Conservation (phyloP, 2,797 vertebrate genomes). For the Simalia tracyae region DNA sequence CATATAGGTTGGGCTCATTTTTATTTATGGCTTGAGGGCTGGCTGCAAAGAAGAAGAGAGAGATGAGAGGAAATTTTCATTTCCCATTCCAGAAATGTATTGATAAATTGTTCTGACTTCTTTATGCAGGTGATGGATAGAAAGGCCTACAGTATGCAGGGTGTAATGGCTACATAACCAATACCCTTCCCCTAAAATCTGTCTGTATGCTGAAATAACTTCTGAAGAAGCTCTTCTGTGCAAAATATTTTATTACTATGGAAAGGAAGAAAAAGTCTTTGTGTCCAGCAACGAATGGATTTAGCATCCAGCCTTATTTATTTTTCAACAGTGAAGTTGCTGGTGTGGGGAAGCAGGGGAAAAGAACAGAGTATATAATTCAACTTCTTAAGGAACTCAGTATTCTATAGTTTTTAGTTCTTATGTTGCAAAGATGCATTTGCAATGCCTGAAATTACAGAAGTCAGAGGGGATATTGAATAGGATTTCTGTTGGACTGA, state of each 20-base stretch:
- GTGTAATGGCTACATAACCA: not conserved
- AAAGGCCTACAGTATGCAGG: not conserved
- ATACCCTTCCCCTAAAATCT: not conserved
- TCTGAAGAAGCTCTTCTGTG: not conserved
- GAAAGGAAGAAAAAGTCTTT: not conserved
- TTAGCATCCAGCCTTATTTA: not conserved
- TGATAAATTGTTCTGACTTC: constrained; percentile 22
- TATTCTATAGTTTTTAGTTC: not conserved
- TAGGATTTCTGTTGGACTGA: not conserved
- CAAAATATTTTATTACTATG: not conserved
- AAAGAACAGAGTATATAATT: not conserved
- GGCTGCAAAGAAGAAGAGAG: constrained; percentile 36
- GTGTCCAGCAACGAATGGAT: not conserved
- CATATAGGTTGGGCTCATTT: constrained; percentile 36
- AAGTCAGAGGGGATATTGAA: not conserved
- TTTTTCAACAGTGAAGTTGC: not conserved
- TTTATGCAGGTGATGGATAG: not conserved
- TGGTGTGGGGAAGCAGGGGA: not conserved
- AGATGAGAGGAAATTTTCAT: constrained; percentile 42
- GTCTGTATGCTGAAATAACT: not conserved
- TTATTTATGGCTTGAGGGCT: constrained; percentile 42
- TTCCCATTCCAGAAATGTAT: constrained; percentile 37
- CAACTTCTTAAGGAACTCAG: not conserved
- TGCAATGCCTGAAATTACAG: not conserved
- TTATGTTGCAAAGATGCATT: not conserved